Conservation (phyloP, 2,888 invertebrate genomes). For the Caenorhabditis becei region DNA sequence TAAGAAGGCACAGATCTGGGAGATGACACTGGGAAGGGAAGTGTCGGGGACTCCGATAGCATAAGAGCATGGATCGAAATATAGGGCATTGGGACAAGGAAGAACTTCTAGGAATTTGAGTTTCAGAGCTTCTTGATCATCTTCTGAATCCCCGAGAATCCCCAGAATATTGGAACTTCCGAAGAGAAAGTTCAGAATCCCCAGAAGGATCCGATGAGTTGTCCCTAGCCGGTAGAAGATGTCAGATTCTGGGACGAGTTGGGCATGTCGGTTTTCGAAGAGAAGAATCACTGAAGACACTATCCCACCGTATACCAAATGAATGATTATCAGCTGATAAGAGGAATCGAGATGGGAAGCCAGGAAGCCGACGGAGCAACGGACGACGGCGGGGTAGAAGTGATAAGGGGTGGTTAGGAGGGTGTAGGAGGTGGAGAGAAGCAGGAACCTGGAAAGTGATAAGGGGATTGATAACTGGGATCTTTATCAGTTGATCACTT, state of each 20-base stretch:
- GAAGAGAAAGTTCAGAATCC: conserved; percentile 17
- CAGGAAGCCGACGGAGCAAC: conserved; percentile 37
- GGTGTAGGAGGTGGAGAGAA: conserved; percentile 33
- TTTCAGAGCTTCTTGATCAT: conserved; percentile 12
- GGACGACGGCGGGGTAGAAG: conserved; percentile 35
- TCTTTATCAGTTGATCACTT: background rate
- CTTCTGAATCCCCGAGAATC: background rate
- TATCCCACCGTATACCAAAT: conserved; percentile 27
- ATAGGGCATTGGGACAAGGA: conserved; percentile 28
- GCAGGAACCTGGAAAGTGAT: conserved; percentile 18
- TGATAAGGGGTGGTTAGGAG: conserved; percentile 38
- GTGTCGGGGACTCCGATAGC: conserved; percentile 9
- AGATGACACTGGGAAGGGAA: conserved; percentile 11
- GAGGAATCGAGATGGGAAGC: conserved; percentile 1
- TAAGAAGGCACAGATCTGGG: background rate
- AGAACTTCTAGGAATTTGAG: conserved; percentile 9
- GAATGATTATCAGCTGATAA: conserved; percentile 13
- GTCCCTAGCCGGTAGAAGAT: background rate
- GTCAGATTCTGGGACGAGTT: conserved; percentile 19
- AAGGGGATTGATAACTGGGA: background rate
- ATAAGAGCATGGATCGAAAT: conserved; percentile 26
- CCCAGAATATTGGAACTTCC: conserved; percentile 18
- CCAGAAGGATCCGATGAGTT: conserved; percentile 24
- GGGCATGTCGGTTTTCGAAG: conserved; percentile 33
- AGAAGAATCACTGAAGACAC: conserved; percentile 24